These are phyloP conservation scores for Eilema griseolum DNA, from an alignment of 2,888 invertebrate genomes.

Conservation along the genomic window DNA sequence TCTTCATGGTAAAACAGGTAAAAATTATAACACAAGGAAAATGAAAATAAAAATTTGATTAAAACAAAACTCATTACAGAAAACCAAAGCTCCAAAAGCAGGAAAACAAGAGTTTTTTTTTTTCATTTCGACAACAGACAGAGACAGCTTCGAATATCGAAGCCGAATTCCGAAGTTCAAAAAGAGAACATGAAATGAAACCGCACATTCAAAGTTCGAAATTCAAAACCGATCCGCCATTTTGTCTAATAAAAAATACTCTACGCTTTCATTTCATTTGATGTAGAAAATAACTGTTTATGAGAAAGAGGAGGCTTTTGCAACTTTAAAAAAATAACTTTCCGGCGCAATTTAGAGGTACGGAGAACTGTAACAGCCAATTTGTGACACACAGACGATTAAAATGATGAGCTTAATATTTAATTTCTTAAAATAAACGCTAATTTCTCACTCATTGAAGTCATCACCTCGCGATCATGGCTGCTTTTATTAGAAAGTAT, in stretches of 20 bases:
- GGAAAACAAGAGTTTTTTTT: conserved; percentile 23
- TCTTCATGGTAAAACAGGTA: background rate
- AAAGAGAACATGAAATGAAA: conserved; percentile 29
- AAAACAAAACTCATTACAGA: conserved; percentile 14
- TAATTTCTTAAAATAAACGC: background rate
- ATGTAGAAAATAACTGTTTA: conserved; percentile 44
- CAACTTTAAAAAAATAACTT: conserved; percentile 53
- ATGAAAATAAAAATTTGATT: background rate
- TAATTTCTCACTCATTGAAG: background rate
- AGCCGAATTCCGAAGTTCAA: conserved; percentile 31
- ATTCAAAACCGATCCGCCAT: conserved; percentile 26
- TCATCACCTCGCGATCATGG: too few species aligned
- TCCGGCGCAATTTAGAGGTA: conserved; percentile 47
- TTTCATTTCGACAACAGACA: conserved; percentile 17
- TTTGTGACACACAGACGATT: conserved; percentile 37
- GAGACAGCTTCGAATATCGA: conserved; percentile 28
- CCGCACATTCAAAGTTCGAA: conserved; percentile 21
- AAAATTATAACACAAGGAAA: background rate
- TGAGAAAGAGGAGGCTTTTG: conserved; percentile 36
- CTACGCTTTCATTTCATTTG: conserved; percentile 41
- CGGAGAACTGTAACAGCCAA: conserved; percentile 46
- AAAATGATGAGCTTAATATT: background rate
- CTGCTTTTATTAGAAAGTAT: too few species aligned
- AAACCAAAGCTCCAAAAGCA: conserved; percentile 2
- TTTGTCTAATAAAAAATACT: conserved; percentile 32